Evolutionary conservation across 2,797 vertebrate genomes (phyloP).

Genomic region (Gila robusta): DNA sequence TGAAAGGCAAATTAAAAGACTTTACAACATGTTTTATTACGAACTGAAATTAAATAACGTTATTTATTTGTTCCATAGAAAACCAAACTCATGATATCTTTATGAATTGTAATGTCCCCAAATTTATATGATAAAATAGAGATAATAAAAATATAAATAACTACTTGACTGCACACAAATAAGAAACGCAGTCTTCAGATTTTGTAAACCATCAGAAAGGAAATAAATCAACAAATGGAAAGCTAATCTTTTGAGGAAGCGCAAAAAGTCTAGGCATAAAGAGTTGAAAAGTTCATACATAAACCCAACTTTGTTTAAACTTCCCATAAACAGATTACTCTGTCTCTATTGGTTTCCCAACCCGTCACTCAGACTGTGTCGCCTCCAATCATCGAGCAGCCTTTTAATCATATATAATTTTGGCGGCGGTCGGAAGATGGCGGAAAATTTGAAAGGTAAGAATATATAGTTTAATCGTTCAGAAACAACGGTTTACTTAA

Average conservation of each 20-base stretch:
- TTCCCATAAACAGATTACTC: neutral
- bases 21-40: neutral
- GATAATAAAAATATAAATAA: neutral
- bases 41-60: neutral
- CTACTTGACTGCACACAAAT: neutral
- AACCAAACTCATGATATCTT: neutral
- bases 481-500: conserved; percentile 1
- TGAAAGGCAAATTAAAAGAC: conserved; percentile 33
- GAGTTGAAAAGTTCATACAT: neutral
- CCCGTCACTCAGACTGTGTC: conserved; percentile 32
- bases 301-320: neutral
- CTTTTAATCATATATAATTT: conserved; percentile 56
- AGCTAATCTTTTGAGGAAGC: neutral
- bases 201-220: neutral
- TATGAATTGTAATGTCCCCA: neutral
- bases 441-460: conserved; percentile 71
- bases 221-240: neutral
- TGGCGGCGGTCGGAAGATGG: conserved; percentile 69
- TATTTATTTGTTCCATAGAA: neutral
- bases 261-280: neutral
- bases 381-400: conserved; percentile 52
- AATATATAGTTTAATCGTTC: conserved; percentile 17
- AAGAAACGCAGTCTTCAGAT: neutral
- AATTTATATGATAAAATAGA: neutral
- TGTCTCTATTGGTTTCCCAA: conserved; percentile 51